These are phyloP conservation scores for Danio choprae DNA, from an alignment of 2,797 vertebrate species.

Conservation along the genomic window DNA sequence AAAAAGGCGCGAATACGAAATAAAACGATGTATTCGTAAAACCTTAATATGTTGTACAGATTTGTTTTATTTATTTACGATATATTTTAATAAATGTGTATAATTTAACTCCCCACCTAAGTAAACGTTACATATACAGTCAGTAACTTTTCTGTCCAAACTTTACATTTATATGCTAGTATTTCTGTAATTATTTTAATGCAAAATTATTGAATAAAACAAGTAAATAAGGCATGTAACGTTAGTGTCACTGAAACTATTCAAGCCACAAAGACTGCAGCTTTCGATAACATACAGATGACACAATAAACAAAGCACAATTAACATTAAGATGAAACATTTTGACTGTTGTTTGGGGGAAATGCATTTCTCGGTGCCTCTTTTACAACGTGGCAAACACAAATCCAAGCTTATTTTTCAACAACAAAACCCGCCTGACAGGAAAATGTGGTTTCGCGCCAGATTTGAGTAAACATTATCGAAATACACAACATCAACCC, in stretches of 20 bases:
- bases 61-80: neutral
- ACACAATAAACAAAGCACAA: neutral
- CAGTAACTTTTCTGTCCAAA: neutral
- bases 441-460: conserved; percentile 8
- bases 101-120: neutral
- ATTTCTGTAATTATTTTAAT: neutral
- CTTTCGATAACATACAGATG: neutral
- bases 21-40: neutral
- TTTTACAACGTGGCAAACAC: neutral
- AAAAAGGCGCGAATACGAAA: conserved; percentile 50
- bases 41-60: neutral
- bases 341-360: neutral
- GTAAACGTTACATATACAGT: neutral
- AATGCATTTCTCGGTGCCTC: too few relatives aligned
- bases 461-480: conserved; percentile 13
- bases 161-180: neutral
- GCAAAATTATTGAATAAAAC: neutral
- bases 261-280: neutral
- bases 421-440: neutral
- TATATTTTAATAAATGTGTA: neutral
- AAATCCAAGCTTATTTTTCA: neutral
- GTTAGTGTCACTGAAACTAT: neutral
- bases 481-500: neutral
- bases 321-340: neutral
- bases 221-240: neutral